Evolutionary conservation across 2,113 vertebrate species (phyloP).

Genomic region (Romanogobio albipinnatus): DNA sequence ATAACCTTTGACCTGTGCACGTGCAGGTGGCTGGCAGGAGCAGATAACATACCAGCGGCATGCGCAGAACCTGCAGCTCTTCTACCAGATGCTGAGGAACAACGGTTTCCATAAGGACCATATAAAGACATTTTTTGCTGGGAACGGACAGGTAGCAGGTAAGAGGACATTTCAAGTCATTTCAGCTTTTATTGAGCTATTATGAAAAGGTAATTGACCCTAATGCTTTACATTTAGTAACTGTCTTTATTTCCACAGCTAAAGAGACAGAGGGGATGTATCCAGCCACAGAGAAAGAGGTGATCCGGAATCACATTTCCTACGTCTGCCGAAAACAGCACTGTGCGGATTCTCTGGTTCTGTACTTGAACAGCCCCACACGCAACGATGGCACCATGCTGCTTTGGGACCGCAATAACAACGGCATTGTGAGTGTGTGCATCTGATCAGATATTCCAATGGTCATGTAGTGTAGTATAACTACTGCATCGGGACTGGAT

Average conservation of each 20-base stretch:
- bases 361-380: conserved; percentile 81
- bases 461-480: too few species aligned
- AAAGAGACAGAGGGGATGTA: conserved; percentile 75
- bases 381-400: conserved; percentile 80
- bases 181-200: not conserved
- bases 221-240: not conserved
- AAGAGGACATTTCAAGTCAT: not conserved
- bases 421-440: conserved; percentile 76
- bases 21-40: conserved; percentile 79
- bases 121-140: conserved; percentile 82
- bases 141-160: conserved; percentile 76
- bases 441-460: not conserved
- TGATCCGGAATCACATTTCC: conserved; percentile 78
- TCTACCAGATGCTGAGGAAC: conserved; percentile 76
- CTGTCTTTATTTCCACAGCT: conserved; percentile 30
- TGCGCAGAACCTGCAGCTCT: conserved; percentile 73
- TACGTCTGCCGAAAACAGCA: conserved; percentile 81
- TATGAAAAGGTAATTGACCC: not conserved
- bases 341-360: conserved; percentile 79
- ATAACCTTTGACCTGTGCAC: conserved; percentile 32
- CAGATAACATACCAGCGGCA: conserved; percentile 79
- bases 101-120: conserved; percentile 81
- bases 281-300: conserved; percentile 77
- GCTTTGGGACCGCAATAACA: conserved; percentile 80
- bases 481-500: not conserved